phyloP scores from a whole-genome alignment of 2,797 vertebrate species.

The Falco biarmicus region DNA sequence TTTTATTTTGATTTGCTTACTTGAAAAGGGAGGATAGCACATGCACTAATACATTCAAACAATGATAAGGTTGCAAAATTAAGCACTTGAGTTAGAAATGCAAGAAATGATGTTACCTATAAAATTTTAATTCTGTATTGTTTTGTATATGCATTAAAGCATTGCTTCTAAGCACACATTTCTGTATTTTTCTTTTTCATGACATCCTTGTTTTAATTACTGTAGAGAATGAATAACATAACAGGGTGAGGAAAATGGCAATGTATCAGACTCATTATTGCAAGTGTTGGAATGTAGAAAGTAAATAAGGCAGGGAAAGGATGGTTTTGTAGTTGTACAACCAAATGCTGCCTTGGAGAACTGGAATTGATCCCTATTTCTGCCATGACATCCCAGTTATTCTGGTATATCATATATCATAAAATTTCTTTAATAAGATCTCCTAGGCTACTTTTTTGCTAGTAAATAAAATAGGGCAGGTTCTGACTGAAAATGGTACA shows the following conservation, averaged over 20 bases:
- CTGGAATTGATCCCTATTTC: neutral
- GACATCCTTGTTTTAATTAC: conserved; percentile 48
- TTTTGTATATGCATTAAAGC: conserved; percentile 23
- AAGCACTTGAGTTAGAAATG: neutral
- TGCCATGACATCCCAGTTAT: neutral
- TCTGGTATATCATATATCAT: neutral
- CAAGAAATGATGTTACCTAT: conserved; percentile 36
- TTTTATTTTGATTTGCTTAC: neutral
- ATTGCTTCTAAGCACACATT: conserved; percentile 10
- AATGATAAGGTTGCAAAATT: neutral
- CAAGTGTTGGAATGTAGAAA: neutral
- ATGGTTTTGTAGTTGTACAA: neutral
- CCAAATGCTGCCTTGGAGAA: neutral
- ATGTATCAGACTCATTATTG: conserved; percentile 30
- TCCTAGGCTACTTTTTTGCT: neutral
- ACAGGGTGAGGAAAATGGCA: conserved; percentile 5
- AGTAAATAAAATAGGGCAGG: neutral
- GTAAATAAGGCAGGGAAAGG: conserved; percentile 16
- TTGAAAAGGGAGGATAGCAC: neutral
- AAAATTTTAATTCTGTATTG: conserved; percentile 49
- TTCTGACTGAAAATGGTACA: neutral
- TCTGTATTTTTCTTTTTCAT: conserved; percentile 40
- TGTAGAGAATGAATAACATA: conserved; percentile 9
- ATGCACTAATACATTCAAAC: neutral
- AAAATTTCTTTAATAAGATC: neutral